Base-by-base conservation (phyloP, 2,888 invertebrate genomes). In the Hyles lineata region DNA sequence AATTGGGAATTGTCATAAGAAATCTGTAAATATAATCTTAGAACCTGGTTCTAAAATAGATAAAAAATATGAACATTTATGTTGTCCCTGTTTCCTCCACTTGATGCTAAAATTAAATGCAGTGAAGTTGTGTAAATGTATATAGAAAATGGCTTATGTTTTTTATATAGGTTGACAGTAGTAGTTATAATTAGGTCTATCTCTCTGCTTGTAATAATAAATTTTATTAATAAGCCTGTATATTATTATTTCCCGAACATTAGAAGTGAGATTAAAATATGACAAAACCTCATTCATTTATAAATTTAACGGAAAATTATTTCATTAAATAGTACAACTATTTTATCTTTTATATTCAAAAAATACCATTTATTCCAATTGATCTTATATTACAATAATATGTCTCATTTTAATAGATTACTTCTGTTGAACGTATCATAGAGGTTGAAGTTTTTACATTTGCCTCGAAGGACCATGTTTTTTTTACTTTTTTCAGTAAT, bases 201-300 rank as follows among this genome's bases (percentile, higher is more conserved):
- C 85, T 86, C 82, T 84, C 80, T 89, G 89, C 88, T 88, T 87
- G 43, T 43, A 43, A 84, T 76, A 86, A 90, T 90, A 90, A 90
- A 90, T 83, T 84, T 86, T 90, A 86, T 84, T 75, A 87, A 84
- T 85, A 86, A 82, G 86, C 82, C 85, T 86, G 89, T 90, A 87
- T 89, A 82, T 90, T 89, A 82, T 90, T 89, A 90, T 90, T 89
- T 85, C 87, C 81, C 78, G 17, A 11, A 25, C 11, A 60, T 29
- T 25, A 23, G 17, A 23, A 6, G 23, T 11, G n/a, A 59, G 59
- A 1, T 15, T 43, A 15, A 43, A 43, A 43, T 43, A 43, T 43
- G 8, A 43, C 43, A 43, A 43, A 43, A 43, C 43, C 43, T 11
- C 11, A 43, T 43, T 43, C 2, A 43, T 43, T 43, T 43, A 11